Evolutionary conservation across 2,888 invertebrate genomes (phyloP), one percentile per base, ranked within the genome.

Genomic region (Latrodectus elegans): DNA sequence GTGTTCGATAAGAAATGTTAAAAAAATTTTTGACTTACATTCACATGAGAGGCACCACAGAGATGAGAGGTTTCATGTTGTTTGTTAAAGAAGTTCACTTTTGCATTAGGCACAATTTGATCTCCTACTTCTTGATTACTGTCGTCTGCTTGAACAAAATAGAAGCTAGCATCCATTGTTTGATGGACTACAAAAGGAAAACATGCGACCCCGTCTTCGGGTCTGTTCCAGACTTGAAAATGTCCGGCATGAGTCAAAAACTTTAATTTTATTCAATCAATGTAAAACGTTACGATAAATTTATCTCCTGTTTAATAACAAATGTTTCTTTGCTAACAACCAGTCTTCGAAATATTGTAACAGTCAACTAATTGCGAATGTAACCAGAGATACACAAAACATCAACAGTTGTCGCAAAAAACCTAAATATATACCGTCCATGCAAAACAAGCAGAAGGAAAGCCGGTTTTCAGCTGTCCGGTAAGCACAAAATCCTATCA

Each of bases 141-240:
- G 65, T 81, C 80, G 53, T 81, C 76, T 81, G 76, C 60, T 75
- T 80, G 74, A 51, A 86, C 80, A 67, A 76, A 86, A 74, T 86
- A 86, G 64, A 81, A 77, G 64, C 86, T 84, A 67, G 84, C 78
- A 74, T 84, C 84, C 84, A 84, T 84, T 74, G 64, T 84, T 84
- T 76, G 72, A 84, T 84, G 77, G 76, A 64, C 84, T 77, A 84
- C 52, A 68, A 65, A 17, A 68, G 49, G 8, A 8, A 70, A 71
- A 26, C 0, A 15, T n/a, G 52, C 78, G 84, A 78, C 84, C 84
- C 84, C 26, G 10, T 51, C 4, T 15, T 9, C 17, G 78, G 84
- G 84, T 55, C 84, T 77, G 64, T 38, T 14, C 51, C 65, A 78
- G 55, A 38, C 22, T 65, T 38, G 38, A 38, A 77, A 65, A 26